These are phyloP conservation scores for Formica selysi DNA, from an alignment of 1,140 invertebrate species.

Conservation along the genomic window DNA sequence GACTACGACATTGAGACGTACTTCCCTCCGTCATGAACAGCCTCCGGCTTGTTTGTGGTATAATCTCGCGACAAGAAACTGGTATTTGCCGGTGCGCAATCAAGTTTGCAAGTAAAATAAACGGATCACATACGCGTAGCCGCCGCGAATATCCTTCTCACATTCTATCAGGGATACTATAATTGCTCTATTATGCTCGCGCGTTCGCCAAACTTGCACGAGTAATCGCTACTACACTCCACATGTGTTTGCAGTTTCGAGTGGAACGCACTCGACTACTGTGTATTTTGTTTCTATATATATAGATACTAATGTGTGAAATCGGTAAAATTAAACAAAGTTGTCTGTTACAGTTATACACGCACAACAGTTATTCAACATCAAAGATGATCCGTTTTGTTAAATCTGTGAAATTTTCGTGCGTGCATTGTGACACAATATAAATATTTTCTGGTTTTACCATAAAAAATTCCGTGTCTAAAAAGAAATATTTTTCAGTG, in stretches of 20 bases:
- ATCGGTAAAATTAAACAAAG: not conserved
- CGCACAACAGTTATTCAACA: not conserved
- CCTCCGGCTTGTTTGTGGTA: conserved; percentile 30
- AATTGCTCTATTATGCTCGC: conserved; percentile 71
- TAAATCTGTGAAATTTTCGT: not conserved
- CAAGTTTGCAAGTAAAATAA: conserved; percentile 65
- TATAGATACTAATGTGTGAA: not conserved
- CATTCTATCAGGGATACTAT: conserved; percentile 61
- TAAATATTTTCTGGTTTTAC: conserved; percentile 17
- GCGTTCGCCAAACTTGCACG: conserved; percentile 58
- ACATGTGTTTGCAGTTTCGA: conserved; percentile 9
- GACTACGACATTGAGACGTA: not conserved
- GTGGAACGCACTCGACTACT: not conserved
- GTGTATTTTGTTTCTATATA: not conserved
- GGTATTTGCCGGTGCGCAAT: conserved; percentile 48
- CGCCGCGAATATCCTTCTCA: conserved; percentile 24
- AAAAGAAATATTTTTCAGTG: conserved; percentile 27
- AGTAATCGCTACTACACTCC: conserved; percentile 50
- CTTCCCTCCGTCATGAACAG: not conserved
- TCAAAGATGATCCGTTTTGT: not conserved
- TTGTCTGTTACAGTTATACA: no score
- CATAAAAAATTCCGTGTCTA: conserved; percentile 25
- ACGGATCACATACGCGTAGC: conserved; percentile 44
- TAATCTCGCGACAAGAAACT: conserved; percentile 65
- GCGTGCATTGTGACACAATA: no score